These are phyloP conservation scores for Scleropages formosus DNA, from an alignment of 2,797 vertebrate species.

Conservation along the genomic window DNA sequence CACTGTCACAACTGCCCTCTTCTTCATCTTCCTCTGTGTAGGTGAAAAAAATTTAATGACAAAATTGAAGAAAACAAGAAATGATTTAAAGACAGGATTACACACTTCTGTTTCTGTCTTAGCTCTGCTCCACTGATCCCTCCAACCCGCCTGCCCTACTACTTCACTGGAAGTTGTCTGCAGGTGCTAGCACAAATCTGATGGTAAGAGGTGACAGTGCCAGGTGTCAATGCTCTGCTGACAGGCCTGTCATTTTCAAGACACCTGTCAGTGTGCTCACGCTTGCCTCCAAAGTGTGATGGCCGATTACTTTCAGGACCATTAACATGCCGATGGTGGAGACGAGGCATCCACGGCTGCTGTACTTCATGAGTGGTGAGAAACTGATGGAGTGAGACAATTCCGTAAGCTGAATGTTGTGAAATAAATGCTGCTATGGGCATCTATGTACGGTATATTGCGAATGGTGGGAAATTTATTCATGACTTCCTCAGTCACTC, in stretches of 20 bases:
- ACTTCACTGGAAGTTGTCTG: conserved; percentile 46
- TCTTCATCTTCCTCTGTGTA: conserved; percentile 68
- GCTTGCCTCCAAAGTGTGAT: conserved; percentile 44
- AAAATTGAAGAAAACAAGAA: neutral
- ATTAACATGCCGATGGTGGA: conserved; percentile 44
- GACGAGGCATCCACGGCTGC: neutral
- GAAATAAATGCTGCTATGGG: no score
- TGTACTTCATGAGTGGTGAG: neutral
- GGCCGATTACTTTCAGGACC: conserved; percentile 51
- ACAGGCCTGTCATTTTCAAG: conserved; percentile 75
- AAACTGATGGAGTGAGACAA: neutral
- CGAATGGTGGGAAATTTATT: no score
- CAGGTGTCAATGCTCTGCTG: conserved; percentile 68
- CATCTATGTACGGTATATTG: no score
- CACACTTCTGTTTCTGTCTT: conserved; percentile 58
- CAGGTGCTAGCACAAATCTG: conserved; percentile 31
- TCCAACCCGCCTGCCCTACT: conserved; percentile 20
- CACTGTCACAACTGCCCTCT: conserved; percentile 79
- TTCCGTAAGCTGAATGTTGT: no score
- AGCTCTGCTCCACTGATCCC: conserved; percentile 45
- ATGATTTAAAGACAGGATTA: conserved; percentile 33
- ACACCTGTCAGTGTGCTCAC: conserved; percentile 63
- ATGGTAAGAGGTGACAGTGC: conserved; percentile 50
- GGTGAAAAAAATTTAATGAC: conserved; percentile 28
- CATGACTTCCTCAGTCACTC: no score